Evolutionary conservation across 2,797 vertebrate species (phyloP), one percentile per base, ranked within the genome.

Genomic region (Chelidonichthys spinosus): DNA sequence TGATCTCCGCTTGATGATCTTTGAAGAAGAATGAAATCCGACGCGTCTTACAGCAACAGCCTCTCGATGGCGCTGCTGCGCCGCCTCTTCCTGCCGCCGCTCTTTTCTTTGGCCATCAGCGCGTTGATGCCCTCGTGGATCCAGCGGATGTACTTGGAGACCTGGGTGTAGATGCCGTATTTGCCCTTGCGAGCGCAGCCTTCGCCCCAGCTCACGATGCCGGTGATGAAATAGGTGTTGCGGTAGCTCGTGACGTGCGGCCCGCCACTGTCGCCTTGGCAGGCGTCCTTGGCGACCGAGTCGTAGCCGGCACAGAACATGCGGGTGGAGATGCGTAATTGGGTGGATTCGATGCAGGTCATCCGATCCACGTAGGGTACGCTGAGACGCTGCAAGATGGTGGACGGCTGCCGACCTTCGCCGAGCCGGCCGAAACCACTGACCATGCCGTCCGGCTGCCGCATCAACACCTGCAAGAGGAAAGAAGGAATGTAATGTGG

Each of bases 221-320:
- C 98, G 0, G 97, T 98, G 64, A 97, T 69, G 1, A 96, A 99
- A 17, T 95, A 96, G 4, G 97, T 98, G 64, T 84, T 36, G 46
- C 54, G 81, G 50, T 95, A 98, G 2, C 46, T 79, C 0, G 97
- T 99, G 76, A 99, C 96, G 0, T 99, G 98, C 0, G 98, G 98
- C 0, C 98, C 98, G 0, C 98, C 98, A 0, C 97, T 98, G 91
- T 99, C 98, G 0, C 98, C 98, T 77, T 98, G 95, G 63, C 98
- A 99, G 1, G 98, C 95, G 0, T 99, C 98, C 37, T 95, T 96
- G 0, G 85, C 6, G 2, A 80, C 81, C 0, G 75, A 53, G 4
- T 95, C 89, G 0, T 97, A 98, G 65, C 98, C 98, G 0, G 98
- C 97, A 0, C 98, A 99, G 90, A 99, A 99, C 98, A 99, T 99